phyloP scores from a whole-genome alignment of 2,888 invertebrate species.

The Hydroisotoma schaefferi region DNA sequence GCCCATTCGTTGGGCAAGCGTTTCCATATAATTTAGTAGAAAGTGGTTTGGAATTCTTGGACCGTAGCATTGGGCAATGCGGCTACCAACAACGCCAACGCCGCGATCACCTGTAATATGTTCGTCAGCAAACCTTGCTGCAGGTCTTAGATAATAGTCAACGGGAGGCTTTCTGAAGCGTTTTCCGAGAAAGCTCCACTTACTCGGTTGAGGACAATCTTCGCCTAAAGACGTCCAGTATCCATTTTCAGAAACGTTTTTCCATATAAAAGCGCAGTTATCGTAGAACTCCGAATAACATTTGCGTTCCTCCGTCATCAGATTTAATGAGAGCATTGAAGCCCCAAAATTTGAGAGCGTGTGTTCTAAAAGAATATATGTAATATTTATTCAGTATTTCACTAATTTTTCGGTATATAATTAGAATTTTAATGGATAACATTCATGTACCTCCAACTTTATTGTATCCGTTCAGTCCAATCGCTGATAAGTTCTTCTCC shows the following conservation, averaged over 20 bases:
- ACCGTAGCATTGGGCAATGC: too few species aligned
- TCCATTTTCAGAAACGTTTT: conserved; percentile 66
- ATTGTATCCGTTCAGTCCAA: conserved; percentile 82
- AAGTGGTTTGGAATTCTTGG: conserved; percentile 65
- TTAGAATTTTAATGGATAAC: too few species aligned
- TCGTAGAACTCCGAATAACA: conserved; percentile 61
- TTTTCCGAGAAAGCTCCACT: conserved; percentile 72
- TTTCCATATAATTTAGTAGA: conserved; percentile 66
- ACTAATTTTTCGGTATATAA: too few species aligned
- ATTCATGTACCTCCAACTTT: conserved; percentile 79
- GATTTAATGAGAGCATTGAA: conserved; percentile 65
- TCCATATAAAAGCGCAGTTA: conserved; percentile 79
- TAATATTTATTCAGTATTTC: too few species aligned
- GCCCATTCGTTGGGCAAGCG: conserved; percentile 61
- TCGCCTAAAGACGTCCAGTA: conserved; percentile 78
- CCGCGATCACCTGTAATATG: conserved; percentile 63
- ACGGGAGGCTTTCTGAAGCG: conserved; percentile 76
- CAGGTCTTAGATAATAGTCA: conserved; percentile 73
- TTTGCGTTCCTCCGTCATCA: conserved; percentile 65
- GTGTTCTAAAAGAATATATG: conserved; percentile 61
- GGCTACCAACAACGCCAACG: conserved; percentile 64
- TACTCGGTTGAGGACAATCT: conserved; percentile 72
- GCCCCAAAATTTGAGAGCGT: conserved; percentile 83
- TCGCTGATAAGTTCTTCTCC: conserved; percentile 60
- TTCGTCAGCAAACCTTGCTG: conserved; percentile 62